phyloP scores from a whole-genome alignment of 2,113 vertebrate genomes.

The Corythornis cristatus region DNA sequence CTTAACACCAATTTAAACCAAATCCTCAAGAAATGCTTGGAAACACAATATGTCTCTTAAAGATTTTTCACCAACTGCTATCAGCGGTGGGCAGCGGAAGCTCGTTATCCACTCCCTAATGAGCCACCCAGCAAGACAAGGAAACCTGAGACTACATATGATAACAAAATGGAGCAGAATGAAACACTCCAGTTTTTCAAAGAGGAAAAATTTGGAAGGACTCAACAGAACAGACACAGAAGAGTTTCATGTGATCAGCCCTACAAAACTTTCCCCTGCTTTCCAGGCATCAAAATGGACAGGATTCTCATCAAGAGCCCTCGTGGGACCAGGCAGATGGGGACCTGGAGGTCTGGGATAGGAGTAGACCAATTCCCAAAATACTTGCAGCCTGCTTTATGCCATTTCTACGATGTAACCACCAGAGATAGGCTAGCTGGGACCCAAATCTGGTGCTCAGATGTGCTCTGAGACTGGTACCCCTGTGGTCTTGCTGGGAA shows the following conservation, averaged over 20 bases:
- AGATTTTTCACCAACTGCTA: background rate
- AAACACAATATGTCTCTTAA: background rate
- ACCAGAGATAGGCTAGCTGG: background rate
- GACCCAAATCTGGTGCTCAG: background rate
- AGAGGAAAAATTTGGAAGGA: background rate
- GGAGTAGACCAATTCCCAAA: background rate
- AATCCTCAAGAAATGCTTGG: background rate
- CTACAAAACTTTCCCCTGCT: background rate
- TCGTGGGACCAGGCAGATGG: fast-evolving
- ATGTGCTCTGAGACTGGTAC: fast-evolving
- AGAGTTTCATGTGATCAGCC: background rate
- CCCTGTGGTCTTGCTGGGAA: background rate
- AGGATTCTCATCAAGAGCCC: fast-evolving
- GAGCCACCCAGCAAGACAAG: conserved; percentile 3
- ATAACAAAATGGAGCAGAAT: conserved; percentile 1
- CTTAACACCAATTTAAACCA: background rate
- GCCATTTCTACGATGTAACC: background rate
- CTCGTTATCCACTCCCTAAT: conserved; percentile 46
- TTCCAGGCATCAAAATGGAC: background rate
- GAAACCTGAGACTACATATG: background rate
- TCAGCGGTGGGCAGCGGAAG: conserved; percentile 6
- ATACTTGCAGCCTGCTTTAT: background rate
- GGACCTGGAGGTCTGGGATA: background rate
- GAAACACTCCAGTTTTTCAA: background rate
- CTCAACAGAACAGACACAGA: background rate